Evolutionary conservation across 2,888 invertebrate genomes (phyloP), one percentile per base, ranked within the genome.

Genomic region (Acrobasis consociella): DNA sequence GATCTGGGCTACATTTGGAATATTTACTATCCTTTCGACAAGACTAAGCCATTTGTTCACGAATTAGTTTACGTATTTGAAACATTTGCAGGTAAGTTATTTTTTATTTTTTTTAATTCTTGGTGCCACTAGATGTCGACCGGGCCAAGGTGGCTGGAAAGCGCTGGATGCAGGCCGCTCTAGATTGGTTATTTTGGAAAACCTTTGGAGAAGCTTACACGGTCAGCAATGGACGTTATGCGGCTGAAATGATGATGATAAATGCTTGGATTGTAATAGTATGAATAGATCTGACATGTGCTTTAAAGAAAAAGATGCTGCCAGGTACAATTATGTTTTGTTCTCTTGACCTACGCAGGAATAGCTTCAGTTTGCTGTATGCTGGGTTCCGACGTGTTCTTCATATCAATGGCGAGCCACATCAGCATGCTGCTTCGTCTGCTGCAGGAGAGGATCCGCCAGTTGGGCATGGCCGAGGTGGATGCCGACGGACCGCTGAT

Each of bases 401-500:
- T 89, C 67, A 86, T 85, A 76, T 84, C 85, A 2, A 87, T 89
- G 87, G 81, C 89, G 0, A 88, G 84, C 62, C 86, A 89, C 64
- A 88, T 89, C 58, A 84, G 86, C 66, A 85, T 89, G 87, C 72
- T 89, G 11, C 64, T 89, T 11, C 80, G 82, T 9, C 66, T 87
- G 2, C 69, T 89, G 58, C 87, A 88, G 73, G 70, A 84, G 22
- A 81, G 81, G 68, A 84, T 89, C 64, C 82, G 86, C 1, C 72
- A 73, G 1, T 51, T 88, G 42, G 80, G 77, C 2, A 62, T 58
- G 13, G 37, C 49, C 2, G 58, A 67, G 1, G 50, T 22, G 17
- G 53, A 49, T 22, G 38, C 55, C 16, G 39, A 63, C 1, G 17
- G 17, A 7, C 37, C 56, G 10, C 7, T 51, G 2, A 64, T 63